Evolutionary conservation across 2,797 vertebrate genomes (phyloP), one percentile per base, ranked within the genome.

Genomic region (Sphenopsis melanotis): DNA sequence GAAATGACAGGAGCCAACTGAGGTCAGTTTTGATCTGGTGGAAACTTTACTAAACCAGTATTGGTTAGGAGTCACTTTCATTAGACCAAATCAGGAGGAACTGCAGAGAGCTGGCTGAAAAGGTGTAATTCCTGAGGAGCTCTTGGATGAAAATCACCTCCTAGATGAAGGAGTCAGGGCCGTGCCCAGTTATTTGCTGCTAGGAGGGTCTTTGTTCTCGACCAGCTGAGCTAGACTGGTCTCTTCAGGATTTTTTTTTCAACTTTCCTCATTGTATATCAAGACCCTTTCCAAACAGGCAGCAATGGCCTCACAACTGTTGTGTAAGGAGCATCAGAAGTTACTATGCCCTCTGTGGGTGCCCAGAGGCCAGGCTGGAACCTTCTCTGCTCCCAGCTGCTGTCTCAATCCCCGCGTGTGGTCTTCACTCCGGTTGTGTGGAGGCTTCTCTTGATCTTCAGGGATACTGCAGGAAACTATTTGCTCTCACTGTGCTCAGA

Each of bases 11-110:
- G 56, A 92, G 76, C 87, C 87, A 94, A 49, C 75, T 80, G 66
- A 89, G 84, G 78, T 93, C 90, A 89, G 83, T 93, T 96, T 89
- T 95, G 81, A 96, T 93, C 82, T 10, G 9, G 53, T 81, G 88
- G 42, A 49, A 95, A 44, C 57, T 87, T 89, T 77, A 87, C 44
- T 74, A 94, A 94, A 80, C 49, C 39, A 64, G 68, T 47, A 42
- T 68, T 75, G 60, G 71, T 92, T 74, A 77, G 53, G 18, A 92
- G 82, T 78, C 23, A 60, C 42, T 90, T 94, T 89, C 46, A 80
- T 76, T 89, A 89, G 26, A 77, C 83, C 83, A 95, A 89, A 76
- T 84, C 81, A 70, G 77, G 89, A 79, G 70, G 78, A 94, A 65
- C 65, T 71, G 53, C 49, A 77, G 83, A 79, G 52, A 89, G 30